Evolutionary conservation across 2,797 vertebrate genomes (phyloP).

Genomic region (Sciurus vulgaris): DNA sequence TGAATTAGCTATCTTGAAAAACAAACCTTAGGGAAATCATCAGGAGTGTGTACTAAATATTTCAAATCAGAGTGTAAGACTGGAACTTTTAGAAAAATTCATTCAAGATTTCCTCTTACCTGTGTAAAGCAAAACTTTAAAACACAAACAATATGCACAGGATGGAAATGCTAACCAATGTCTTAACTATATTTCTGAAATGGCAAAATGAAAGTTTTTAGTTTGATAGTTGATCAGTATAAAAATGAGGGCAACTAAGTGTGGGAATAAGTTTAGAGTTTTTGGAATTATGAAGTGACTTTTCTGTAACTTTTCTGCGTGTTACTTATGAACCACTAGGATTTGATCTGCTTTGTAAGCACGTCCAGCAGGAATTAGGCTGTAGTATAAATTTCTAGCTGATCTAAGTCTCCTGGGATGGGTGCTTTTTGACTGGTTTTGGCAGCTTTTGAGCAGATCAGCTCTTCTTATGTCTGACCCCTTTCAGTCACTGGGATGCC

Average conservation of each 20-base stretch:
- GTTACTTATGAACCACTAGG: background rate
- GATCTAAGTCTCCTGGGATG: background rate
- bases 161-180: background rate
- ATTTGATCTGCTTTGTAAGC: background rate
- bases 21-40: conserved; percentile 20
- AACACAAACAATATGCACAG: background rate
- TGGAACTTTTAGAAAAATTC: conserved; percentile 12
- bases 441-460: background rate
- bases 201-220: conserved; percentile 25
- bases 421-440: background rate
- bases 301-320: conserved; percentile 13
- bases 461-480: background rate
- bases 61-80: conserved; percentile 49
- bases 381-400: background rate
- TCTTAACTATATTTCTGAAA: conserved; percentile 22
- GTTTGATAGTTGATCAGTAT: conserved; percentile 57
- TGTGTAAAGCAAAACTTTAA: conserved; percentile 41
- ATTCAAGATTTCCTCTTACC: conserved; percentile 12
- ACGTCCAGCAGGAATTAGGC: conserved; percentile 44
- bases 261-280: conserved; percentile 29
- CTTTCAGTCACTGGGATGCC: background rate
- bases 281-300: conserved; percentile 34
- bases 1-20: conserved; percentile 13
- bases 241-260: conserved; percentile 50
- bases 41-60: background rate